Evolutionary conservation across 2,888 invertebrate genomes (phyloP).

Genomic region (Xanthia togata): DNA sequence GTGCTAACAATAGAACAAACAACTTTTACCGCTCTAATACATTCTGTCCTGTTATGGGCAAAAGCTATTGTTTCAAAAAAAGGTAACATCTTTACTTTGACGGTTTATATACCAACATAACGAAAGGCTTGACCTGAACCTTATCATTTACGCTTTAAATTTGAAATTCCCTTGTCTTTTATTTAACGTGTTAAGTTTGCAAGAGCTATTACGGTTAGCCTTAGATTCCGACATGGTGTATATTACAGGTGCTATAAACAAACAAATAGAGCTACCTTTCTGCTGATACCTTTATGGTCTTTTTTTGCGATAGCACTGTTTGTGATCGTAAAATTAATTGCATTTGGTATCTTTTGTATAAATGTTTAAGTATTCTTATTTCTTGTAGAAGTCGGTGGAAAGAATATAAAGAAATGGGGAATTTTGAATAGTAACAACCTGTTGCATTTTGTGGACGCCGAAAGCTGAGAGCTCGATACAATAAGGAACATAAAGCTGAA

Average conservation of each 20-base stretch:
- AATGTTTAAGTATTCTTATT: slow-evolving; percentile 5
- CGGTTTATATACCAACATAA: slow-evolving; percentile 43
- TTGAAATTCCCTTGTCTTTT: slow-evolving; percentile 11
- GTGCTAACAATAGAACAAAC: slow-evolving; percentile 64
- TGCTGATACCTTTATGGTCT: slow-evolving; percentile 47
- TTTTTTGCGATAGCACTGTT: slow-evolving; percentile 40
- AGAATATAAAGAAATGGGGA: background rate
- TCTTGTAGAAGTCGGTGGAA: background rate
- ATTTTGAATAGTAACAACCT: background rate
- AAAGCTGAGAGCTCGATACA: background rate
- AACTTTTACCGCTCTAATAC: slow-evolving; percentile 67
- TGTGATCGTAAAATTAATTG: slow-evolving; percentile 57
- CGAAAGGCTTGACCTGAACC: background rate
- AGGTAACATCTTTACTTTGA: slow-evolving; percentile 64
- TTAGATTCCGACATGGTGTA: slow-evolving; percentile 63
- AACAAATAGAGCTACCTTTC: slow-evolving; percentile 66
- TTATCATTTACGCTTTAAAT: background rate
- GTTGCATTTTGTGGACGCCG: background rate
- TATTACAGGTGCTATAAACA: slow-evolving; percentile 72
- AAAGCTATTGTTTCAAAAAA: slow-evolving; percentile 64
- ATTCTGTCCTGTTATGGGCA: slow-evolving; percentile 61
- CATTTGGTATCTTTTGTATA: slow-evolving; percentile 47
- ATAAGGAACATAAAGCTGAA: too few relatives aligned
- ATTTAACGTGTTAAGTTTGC: slow-evolving; percentile 23
- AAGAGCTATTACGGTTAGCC: slow-evolving; percentile 52